Evolutionary conservation across 1,140 invertebrate genomes (phyloP), one percentile per base, ranked within the genome.

Genomic region (Steinernema feltiae): DNA sequence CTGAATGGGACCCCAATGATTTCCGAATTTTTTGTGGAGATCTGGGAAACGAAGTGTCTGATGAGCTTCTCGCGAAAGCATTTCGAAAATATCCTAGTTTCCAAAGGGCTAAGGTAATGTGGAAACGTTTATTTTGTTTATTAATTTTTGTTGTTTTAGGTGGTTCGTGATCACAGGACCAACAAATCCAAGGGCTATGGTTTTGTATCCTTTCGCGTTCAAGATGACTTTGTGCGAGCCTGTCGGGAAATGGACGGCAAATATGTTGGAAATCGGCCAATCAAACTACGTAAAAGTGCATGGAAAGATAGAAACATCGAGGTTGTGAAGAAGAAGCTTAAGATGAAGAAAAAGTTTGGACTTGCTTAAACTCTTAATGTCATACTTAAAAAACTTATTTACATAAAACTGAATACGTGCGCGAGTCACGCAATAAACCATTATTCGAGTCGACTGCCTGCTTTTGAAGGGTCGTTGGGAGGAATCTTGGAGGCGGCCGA

Each of bases 111-210:
- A 95, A 95, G 87, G 78, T 76, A 21, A 78, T 1, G n/a, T n/a
- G n/a, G n/a, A n/a, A n/a, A 69, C 12, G 29, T 48, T 74, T 73
- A 7, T 7, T 73, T 29, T 71, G 7, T 31, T 71, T 71, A 31
- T 71, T 32, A 7, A 32, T 46, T 31, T 75, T 24, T n/a, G 18
- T 1, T 30, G 27, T 46, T 78, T 63, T 41, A 76, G 75, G 96
- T 99, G 2, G 91, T 99, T 0, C 89, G 97, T 78, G 97, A 99
- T 86, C 97, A 96, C 85, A 88, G 95, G 69, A 96, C 94, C 0
- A 98, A 98, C 86, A 99, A 99, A 88, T 97, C 93, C 69, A 97
- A 97, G 89, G 97, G 97, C 3, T 99, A 96, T 88, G 97, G 97
- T 2, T 99, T 99, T 87, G 94, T 98, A 35, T 98, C 95, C 82